A percentile compares a stretch with the other conserved stretches of the same genome.
Evolutionary conservation across 2,888 invertebrate genomes (phyloP).

Genomic region (Cordilura impudica): DNA sequence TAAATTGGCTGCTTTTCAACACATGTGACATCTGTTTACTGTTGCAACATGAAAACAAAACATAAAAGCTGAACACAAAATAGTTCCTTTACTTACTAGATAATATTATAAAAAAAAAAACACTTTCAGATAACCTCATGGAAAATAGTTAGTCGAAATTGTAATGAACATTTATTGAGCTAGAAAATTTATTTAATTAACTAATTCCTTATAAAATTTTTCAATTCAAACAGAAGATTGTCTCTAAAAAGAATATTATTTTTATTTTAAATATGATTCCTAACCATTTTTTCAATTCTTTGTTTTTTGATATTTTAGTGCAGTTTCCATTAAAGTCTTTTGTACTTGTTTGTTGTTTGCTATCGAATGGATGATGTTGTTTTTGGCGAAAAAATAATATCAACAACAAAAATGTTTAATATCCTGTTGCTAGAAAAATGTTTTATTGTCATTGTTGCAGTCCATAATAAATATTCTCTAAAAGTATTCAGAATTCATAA

Average conservation of each 20-base stretch:
- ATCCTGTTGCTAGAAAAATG: conserved; percentile 63
- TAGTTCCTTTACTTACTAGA: conserved; percentile 17
- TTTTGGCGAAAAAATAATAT: neutral
- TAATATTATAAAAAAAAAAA: conserved; percentile 12
- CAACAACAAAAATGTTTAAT: conserved; percentile 61
- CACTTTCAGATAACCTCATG: neutral
- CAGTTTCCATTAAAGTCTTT: neutral
- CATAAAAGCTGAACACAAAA: conserved; percentile 1
- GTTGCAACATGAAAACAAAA: conserved; percentile 4
- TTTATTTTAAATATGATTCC: too few relatives aligned
- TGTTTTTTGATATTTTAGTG: neutral
- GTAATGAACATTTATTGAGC: neutral
- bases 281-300: too few relatives aligned
- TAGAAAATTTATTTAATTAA: too few relatives aligned
- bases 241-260: too few relatives aligned
- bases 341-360: neutral
- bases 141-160: neutral
- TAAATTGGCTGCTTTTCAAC: conserved; percentile 76
- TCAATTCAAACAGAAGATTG: too few relatives aligned
- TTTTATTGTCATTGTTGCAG: conserved; percentile 46
- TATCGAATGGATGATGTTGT: neutral
- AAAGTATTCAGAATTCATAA: neutral
- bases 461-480: conserved; percentile 1
- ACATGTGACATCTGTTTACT: conserved; percentile 73
- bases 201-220: too few relatives aligned